Evolutionary conservation across 1,140 invertebrate genomes (phyloP), one percentile per base, ranked within the genome.

Genomic region (Andricus grossulariae): DNA sequence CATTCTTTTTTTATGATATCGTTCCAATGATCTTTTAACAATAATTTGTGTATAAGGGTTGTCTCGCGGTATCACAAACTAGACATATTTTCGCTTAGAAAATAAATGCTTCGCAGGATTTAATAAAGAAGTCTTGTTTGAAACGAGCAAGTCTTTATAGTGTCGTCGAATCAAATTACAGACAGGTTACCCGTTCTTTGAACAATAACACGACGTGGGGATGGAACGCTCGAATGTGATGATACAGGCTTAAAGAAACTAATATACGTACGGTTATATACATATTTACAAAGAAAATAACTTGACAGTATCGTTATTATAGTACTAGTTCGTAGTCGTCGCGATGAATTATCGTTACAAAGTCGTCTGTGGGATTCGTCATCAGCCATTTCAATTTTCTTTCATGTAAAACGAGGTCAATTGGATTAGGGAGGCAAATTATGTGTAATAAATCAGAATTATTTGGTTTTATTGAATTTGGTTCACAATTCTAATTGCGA

Each of bases 251-350:
- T 90, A 90, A 84, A 83, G 85, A 88, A 89, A 88, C 90, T 91
- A 91, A 90, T 91, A 92, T 91, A 21, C 8, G 90, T 92, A 92
- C 90, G 86, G 86, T 86, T 92, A 92, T 92, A 85, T 92, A 92
- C 91, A 92, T 91, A 92, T 92, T 89, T 91, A 92, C 91, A 92
- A 88, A 83, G 86, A 89, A 88, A 89, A 88, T 83, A 85, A 88
- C 77, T 83, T 75, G 71, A 78, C 70, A 82, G 81, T 73, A 82
- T 86, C 85, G 83, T 84, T 79, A 83, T 85, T 86, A 32, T 32
- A 57, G 55, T 57, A 18, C 55, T 57, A 25, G 55, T 57, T 57
- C 55, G 55, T 57, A 57, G 55, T 57, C 10, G 54, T 55, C 54
- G 55, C 8, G 55, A 57, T 25, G 19, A 57, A 57, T 84, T 82